These are phyloP conservation scores for Microchrysa polita DNA, from an alignment of 2,888 invertebrate species.

Conservation along the genomic window DNA sequence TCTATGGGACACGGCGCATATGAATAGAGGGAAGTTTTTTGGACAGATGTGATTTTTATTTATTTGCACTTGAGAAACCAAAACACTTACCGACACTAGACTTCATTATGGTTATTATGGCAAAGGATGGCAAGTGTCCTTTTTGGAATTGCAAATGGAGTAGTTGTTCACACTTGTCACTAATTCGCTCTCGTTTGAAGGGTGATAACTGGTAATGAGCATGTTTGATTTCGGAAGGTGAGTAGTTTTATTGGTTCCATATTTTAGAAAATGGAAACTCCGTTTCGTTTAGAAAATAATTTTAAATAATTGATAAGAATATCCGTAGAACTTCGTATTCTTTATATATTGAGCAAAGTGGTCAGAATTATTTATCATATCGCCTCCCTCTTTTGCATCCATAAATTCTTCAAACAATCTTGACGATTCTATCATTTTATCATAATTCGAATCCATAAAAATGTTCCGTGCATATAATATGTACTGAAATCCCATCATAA, in stretches of 20 bases:
- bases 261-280: no score
- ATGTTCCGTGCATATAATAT: not conserved
- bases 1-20: not conserved
- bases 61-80: constrained; percentile 38
- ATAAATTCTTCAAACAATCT: no score
- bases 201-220: no score
- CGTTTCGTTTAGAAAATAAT: no score
- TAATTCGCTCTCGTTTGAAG: not conserved
- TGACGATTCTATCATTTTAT: constrained; percentile 13
- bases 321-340: no score
- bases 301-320: no score
- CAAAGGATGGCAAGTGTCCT: constrained; percentile 6
- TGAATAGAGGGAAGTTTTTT: constrained; percentile 17
- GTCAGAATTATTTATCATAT: no score
- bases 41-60: constrained; percentile 46
- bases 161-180: not conserved
- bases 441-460: not conserved
- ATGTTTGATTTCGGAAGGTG: no score
- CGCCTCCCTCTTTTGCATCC: no score
- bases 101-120: constrained; percentile 37
- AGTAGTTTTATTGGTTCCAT: no score
- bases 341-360: no score
- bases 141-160: not conserved
- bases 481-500: not conserved
- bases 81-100: constrained; percentile 28